A percentile compares a stretch with the other conserved stretches of the same genome.
Conservation (phyloP, 2,113 vertebrate species). For the Cyrtonyx montezumae region DNA sequence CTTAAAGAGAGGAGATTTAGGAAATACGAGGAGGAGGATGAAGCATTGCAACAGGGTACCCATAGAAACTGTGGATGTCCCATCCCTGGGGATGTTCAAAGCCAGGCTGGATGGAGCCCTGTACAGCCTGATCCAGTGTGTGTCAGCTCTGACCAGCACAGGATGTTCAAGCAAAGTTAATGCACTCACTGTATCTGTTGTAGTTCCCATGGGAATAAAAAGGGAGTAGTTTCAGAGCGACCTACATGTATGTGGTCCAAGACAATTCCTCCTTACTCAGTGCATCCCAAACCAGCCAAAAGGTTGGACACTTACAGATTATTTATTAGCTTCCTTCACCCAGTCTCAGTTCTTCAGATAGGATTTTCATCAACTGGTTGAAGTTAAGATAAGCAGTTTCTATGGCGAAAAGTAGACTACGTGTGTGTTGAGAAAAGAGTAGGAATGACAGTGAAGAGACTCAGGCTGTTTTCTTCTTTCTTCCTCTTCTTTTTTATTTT, state of each 20-base stretch:
- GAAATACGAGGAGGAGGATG: background rate
- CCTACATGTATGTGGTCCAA: too few species aligned
- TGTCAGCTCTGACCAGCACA: background rate
- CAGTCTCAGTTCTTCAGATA: background rate
- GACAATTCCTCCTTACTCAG: too few species aligned
- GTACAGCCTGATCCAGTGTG: background rate
- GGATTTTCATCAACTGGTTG: background rate
- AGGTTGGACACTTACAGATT: too few species aligned
- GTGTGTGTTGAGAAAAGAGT: background rate
- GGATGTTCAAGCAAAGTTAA: too few species aligned
- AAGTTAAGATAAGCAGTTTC: background rate
- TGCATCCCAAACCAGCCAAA: too few species aligned
- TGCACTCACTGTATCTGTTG: too few species aligned
- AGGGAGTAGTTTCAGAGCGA: too few species aligned
- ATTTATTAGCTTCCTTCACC: background rate
- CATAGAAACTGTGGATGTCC: background rate
- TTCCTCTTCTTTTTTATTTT: background rate
- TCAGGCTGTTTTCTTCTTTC: background rate
- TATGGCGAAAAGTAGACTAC: background rate
- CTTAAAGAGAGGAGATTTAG: background rate
- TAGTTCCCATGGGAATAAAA: too few species aligned
- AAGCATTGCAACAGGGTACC: background rate
- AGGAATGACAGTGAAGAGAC: background rate
- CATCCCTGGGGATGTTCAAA: too few species aligned
- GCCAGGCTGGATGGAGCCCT: background rate